Evolutionary conservation across 1,140 invertebrate genomes (phyloP).

Genomic region (Sipha flava): DNA sequence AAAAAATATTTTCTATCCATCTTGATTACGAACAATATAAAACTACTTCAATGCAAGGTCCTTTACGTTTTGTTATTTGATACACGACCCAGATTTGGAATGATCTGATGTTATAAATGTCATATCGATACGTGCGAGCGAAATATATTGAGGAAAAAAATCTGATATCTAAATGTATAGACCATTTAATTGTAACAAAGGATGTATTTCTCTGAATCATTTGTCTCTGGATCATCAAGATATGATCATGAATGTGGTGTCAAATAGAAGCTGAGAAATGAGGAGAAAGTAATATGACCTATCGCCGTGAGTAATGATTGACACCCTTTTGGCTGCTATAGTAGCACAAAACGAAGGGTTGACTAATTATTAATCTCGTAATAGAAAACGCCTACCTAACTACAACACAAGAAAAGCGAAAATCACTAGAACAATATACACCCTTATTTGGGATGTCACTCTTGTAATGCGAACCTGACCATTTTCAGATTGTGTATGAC

Average conservation of each 20-base stretch:
- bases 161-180: background rate
- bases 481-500: background rate
- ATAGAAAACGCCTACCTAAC: background rate
- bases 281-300: constrained; percentile 6
- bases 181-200: background rate
- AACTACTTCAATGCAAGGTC: too few species aligned
- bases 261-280: background rate
- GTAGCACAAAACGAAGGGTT: background rate
- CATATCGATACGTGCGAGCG: too few species aligned
- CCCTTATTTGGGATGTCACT: background rate
- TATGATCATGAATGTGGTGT: background rate
- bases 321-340: background rate
- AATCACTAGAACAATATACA: background rate
- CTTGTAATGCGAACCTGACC: background rate
- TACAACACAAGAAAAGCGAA: background rate
- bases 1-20: background rate
- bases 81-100: too few species aligned
- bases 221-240: background rate
- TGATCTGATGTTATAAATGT: too few species aligned
- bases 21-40: background rate
- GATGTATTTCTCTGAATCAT: background rate
- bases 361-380: constrained; percentile 13
- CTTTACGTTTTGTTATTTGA: too few species aligned
- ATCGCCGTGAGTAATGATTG: constrained; percentile 3
- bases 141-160: background rate